Evolutionary conservation across 1,140 invertebrate species (phyloP), one percentile per base, ranked within the genome.

Genomic region (Aphelenchoides besseyi): DNA sequence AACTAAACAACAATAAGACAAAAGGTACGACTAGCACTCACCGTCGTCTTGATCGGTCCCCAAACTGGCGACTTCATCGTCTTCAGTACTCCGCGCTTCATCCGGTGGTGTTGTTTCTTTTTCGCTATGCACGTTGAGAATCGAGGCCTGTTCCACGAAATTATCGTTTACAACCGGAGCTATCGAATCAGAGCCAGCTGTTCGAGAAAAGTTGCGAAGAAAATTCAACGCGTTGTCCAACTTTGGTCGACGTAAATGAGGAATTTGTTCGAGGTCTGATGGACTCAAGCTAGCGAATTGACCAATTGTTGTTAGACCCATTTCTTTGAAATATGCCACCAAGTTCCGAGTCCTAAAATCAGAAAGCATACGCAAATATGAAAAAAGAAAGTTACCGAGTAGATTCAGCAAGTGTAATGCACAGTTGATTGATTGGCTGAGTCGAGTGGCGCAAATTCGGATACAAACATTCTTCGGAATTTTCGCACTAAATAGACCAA

Each of bases 341-440:
- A 59, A 33, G 55, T 8, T 8, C 5, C 55, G 55, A 28, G 16
- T 5, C 12, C 18, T 18, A 8, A 59, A 59, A 28, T 16, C 5
- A 59, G 5, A 59, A 59, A 59, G 55, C 16, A 48, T 48, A n/a
- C n/a, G 41, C 12, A 48, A 48, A 12, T 16, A 48, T 23, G 41
- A 48, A 48, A 23, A 48, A 48, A 48, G 12, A 48, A 48, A 48
- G 12, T 33, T 59, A 59, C 55, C 5, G 55, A 59, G 55, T 59
- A 23, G 55, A 33, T 59, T 48, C 41, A 23, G 41, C 41, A 12
- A 48, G 23, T 23, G 12, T 12, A 12, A 48, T 12, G 41, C 41
- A 48, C 41, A 48, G 41, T 23, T 48, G 41, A 48, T 48, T 48
- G 41, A 48, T 48, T 12, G 41, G 23, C 12, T 48, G 41, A 48